Base-by-base conservation (phyloP, 2,797 vertebrate species). In the Micrastur ruficollis region DNA sequence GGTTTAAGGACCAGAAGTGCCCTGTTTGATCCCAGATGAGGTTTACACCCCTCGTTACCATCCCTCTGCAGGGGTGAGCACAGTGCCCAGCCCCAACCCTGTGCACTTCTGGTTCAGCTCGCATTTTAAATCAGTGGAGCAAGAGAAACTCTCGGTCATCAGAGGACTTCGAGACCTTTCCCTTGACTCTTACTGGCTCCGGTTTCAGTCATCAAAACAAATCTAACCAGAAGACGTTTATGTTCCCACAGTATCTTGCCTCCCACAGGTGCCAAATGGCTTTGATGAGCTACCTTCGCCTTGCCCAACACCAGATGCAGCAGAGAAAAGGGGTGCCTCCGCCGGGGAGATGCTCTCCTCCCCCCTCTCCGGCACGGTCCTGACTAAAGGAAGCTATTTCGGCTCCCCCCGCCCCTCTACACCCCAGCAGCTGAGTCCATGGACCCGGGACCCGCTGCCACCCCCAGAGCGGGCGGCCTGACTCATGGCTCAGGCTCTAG, bases 11-110 rank as follows among this genome's bases (percentile, higher is more conserved):
- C 32, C 23, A 1, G 1, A 55, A 87, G 21, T 4, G 3, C 26
- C 14, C 3, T 0, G 0, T 1, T 70, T 67, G 7, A 29, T 4
- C 79, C 59, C 66, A 63, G 31, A 29, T 0, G 1, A 27, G 34
- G 49, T 8, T 34, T 31, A 36, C 50, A 74, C 22, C 26, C 50
- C 12, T 20, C 1, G 7, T 12, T 31, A 19, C 53, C 32, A 58
- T 22, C 55, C 32, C 42, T 22, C 47, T 15, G 23, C 0, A 1
- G 34, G 7, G 22, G 32, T 1, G 10, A 67, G 34, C 49, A 40
- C 0, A 1, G n/a, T 14, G 12, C 36, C 21, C 58, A 15, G 20
- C 5, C 11, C 46, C 21, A 8, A 6, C 15, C 3, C 5, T 3
- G 23, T 1, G 0, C 4, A 7, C 22, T 61, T 61, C 49, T 44